Evolutionary conservation across 1,140 invertebrate species (phyloP).

Genomic region (Cherax destructor): DNA sequence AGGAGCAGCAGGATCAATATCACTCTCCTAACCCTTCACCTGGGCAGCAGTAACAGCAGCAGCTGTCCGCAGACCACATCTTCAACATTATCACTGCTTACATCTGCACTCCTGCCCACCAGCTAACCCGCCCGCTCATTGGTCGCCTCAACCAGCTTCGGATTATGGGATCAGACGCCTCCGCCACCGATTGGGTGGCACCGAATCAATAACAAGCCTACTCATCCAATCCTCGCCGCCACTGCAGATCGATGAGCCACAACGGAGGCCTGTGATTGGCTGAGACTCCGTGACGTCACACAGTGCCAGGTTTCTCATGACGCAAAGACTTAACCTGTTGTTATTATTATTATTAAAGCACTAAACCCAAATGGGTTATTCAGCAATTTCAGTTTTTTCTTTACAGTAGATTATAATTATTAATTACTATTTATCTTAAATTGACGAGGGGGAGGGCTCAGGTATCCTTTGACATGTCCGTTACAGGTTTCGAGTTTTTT

Average conservation of each 20-base stretch:
- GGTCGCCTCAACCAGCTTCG: slow-evolving; percentile 38
- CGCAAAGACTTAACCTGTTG: slow-evolving; percentile 13
- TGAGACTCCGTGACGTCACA: slow-evolving; percentile 52
- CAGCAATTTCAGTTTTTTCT: background rate
- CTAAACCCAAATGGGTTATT: too few species aligned
- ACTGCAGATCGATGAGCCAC: slow-evolving; percentile 60
- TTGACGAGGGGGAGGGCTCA: too few species aligned
- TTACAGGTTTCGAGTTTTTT: too few species aligned
- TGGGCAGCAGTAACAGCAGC: slow-evolving; percentile 9
- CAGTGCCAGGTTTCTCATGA: slow-evolving; percentile 60
- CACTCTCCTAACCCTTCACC: slow-evolving; percentile 42
- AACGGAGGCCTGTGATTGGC: slow-evolving; percentile 51
- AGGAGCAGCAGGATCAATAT: slow-evolving; percentile 38
- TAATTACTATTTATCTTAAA: background rate
- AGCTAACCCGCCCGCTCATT: slow-evolving; percentile 39
- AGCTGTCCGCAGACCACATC: background rate
- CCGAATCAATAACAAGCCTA: slow-evolving; percentile 56
- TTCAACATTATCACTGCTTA: slow-evolving; percentile 55
- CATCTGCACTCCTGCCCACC: slow-evolving; percentile 53
- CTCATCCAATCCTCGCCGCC: slow-evolving; percentile 50
- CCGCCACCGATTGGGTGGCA: slow-evolving; percentile 36
- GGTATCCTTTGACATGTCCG: too few species aligned
- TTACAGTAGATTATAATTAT: background rate
- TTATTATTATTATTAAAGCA: background rate
- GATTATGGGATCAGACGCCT: slow-evolving; percentile 54